These are phyloP conservation scores for Pseudolaguvia tuberculata DNA, from an alignment of 2,113 vertebrate genomes.

Conservation along the genomic window DNA sequence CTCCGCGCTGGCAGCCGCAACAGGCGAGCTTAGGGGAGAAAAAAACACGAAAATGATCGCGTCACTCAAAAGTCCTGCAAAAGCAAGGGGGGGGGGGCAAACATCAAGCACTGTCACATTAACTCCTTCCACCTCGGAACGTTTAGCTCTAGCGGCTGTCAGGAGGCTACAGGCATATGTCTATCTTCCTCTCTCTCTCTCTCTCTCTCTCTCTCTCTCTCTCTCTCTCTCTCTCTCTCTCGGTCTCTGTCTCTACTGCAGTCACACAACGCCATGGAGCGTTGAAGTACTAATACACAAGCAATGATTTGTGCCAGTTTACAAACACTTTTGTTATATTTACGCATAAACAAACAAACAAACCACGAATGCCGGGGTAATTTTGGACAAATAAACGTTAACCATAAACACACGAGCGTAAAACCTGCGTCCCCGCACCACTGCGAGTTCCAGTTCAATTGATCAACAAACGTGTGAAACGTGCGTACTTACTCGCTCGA, in stretches of 20 bases:
- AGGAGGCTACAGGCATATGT: constrained; percentile 67
- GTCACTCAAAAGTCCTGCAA: constrained; percentile 83
- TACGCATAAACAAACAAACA: constrained; percentile 4
- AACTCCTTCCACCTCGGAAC: constrained; percentile 69
- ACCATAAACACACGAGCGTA: too few relatives aligned
- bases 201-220: constrained; percentile 45
- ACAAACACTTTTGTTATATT: constrained; percentile 45
- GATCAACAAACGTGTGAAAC: constrained; percentile 18
- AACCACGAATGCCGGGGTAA: too few relatives aligned
- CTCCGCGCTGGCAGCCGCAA: constrained; percentile 78
- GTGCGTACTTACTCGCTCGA: constrained; percentile 62
- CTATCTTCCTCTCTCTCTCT: constrained; percentile 53
- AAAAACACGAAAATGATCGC: constrained; percentile 71
- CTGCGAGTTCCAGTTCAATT: too few relatives aligned
- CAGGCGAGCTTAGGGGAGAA: constrained; percentile 86
- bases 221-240: constrained; percentile 51
- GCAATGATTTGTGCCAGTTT: constrained; percentile 25
- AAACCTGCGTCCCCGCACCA: too few relatives aligned
- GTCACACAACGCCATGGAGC: constrained; percentile 42
- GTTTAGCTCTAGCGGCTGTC: constrained; percentile 61
- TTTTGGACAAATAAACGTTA: too few relatives aligned
- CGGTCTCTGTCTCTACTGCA: constrained; percentile 49
- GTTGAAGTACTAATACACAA: constrained; percentile 38
- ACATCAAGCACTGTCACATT: constrained; percentile 76
- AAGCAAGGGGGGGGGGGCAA: constrained; percentile 58